Evolutionary conservation across 2,113 vertebrate genomes (phyloP), one percentile per base, ranked within the genome.

Genomic region (Puffinus mauretanicus): DNA sequence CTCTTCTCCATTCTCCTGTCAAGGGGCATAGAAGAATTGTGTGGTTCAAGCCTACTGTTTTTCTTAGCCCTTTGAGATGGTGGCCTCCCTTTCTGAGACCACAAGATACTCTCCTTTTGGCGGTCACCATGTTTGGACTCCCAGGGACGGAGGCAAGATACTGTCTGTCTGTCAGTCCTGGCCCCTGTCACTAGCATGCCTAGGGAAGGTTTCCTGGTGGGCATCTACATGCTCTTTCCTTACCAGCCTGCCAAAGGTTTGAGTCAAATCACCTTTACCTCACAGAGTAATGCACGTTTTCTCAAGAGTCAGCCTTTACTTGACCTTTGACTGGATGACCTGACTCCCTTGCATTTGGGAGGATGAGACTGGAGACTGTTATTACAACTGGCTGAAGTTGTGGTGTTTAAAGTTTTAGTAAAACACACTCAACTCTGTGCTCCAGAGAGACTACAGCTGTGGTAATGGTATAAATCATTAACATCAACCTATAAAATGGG

Each of bases 371-470:
- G 30, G 49, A 93, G 66, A 38, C 40, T 55, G 12, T 76, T 95
- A 65, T 4, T 82, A 25, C 0, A 3, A 77, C 62, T 73, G 61
- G 54, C 24, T 81, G 71, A 95, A 90, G 62, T 27, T 71, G 46
- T 66, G 66, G 5, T 73, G 70, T 73, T 95, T 93, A 93, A 96
- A 90, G 54, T 96, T 95, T 80, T 77, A 91, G 81, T 26, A 66
- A 91, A 94, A 77, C n/a, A 77, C 51, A 40, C 57, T 90, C 82
- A 78, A 22, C 64, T 88, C 15, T 90, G 89, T 90, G n/a, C 51
- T 96, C 67, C 79, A 67, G 64, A 88, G 79, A 88, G 51, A 60
- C 55, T 93, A 44, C 51, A 78, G 67, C 79, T 81, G 42, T 83
- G n/a, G 49, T 86, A 42, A 77, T 2, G 11, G 47, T 91, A 73